Evolutionary conservation across 2,797 vertebrate species (phyloP).

Genomic region (Neostethus bicornis): DNA sequence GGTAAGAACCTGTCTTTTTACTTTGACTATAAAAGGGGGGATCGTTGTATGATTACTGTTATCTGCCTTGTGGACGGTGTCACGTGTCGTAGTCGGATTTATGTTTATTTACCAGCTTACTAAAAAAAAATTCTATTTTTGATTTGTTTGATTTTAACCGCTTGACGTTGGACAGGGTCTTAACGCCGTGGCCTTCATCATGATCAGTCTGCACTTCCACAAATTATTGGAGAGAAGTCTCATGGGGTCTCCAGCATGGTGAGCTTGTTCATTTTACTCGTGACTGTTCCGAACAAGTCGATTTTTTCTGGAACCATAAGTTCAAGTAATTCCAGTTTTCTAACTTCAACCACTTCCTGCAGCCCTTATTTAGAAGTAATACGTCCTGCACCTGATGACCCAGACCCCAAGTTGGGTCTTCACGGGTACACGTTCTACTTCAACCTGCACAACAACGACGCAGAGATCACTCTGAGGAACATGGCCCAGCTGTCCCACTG

Average conservation of each 20-base stretch:
- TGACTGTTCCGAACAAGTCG: too few species aligned
- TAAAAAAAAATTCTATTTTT: too few species aligned
- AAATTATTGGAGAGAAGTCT: conserved; percentile 87
- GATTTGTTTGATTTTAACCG: too few species aligned
- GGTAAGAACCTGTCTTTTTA: conserved; percentile 68
- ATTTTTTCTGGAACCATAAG: too few species aligned
- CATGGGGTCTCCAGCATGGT: conserved; percentile 83
- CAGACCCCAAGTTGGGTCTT: conserved; percentile 82
- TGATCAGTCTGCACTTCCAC: conserved; percentile 86
- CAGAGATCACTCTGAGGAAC: conserved; percentile 79
- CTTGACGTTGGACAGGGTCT: conserved; percentile 60
- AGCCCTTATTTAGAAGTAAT: conserved; percentile 77
- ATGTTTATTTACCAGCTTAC: too few species aligned
- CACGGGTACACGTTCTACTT: conserved; percentile 85
- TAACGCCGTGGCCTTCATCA: conserved; percentile 84
- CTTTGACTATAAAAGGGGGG: not conserved
- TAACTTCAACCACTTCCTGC: too few species aligned
- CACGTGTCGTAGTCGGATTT: too few species aligned
- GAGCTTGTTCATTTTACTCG: too few species aligned
- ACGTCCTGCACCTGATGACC: conserved; percentile 65
- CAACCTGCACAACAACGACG: conserved; percentile 80
- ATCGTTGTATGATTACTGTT: not conserved
- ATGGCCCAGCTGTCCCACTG: conserved; percentile 82
- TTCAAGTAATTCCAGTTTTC: too few species aligned
- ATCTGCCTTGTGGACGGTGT: too few species aligned